Evolutionary conservation across 1,140 invertebrate species (phyloP), one percentile per base, ranked within the genome.

Genomic region (Cotesia glomerata): DNA sequence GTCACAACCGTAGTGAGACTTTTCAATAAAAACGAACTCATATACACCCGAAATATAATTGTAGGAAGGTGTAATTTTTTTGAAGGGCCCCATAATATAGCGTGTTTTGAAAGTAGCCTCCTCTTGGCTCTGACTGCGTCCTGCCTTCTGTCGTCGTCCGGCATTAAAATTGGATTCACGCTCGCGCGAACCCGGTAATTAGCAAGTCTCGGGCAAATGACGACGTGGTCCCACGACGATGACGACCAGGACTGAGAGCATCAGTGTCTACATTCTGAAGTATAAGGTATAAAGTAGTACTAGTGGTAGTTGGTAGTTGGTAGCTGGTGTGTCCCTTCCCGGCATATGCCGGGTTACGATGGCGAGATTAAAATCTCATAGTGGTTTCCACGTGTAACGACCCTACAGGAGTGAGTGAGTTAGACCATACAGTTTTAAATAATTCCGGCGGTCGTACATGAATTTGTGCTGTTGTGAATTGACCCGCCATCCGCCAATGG

Each of bases 141-240:
- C 64, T 63, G 56, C 75, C 79, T 74, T 77, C 78, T 76, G 78
- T 81, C 75, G 54, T 52, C 56, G 74, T 74, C 72, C 65, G 65
- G 66, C 59, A 75, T 69, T 78, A 76, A 78, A 83, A 80, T 83
- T 82, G 72, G 78, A 77, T 81, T 83, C 76, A 83, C 80, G 81
- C 77, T 81, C 79, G 77, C 79, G 75, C 80, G 77, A 82, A 70
- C 74, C 65, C 68, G 80, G 77, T 83, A 83, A 83, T 83, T 83
- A 83, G 80, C 75, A 63, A 73, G 68, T 73, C 67, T 71, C 72
- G 79, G 64, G 77, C 76, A 80, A 83, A 82, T 79, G 77, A 79
- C 79, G 76, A 70, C 51, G 69, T 79, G 80, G 78, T 83, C 81
- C 79, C 81, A 82, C 81, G 80, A 77, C 74, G 67, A 74, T 49